Conservation (phyloP, 2,888 invertebrate species). For the Diaprepes abbreviatus region DNA sequence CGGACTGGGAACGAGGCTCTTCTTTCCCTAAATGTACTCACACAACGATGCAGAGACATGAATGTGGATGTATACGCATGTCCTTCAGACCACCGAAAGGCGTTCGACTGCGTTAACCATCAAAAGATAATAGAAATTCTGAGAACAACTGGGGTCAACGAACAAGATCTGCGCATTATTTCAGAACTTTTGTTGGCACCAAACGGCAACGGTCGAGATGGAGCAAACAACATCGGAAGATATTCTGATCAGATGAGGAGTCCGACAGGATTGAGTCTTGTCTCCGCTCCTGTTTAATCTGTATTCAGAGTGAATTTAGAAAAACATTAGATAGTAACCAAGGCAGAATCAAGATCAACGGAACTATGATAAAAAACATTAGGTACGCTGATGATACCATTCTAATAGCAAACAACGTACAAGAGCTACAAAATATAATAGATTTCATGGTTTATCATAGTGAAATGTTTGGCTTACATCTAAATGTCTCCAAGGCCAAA, state of each 20-base stretch:
- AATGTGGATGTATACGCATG: background rate
- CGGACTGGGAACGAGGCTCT: slow-evolving; percentile 7
- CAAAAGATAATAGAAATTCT: background rate
- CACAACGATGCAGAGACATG: slow-evolving; percentile 15
- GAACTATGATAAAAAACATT: background rate
- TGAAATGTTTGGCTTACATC: too few species aligned
- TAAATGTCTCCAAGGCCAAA: too few species aligned
- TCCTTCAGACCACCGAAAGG: slow-evolving; percentile 9
- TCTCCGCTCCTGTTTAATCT: slow-evolving; percentile 7
- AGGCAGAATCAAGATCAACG: slow-evolving; percentile 4
- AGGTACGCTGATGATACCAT: background rate
- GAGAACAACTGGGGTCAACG: background rate
- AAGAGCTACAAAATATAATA: too few species aligned
- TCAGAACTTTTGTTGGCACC: slow-evolving; percentile 22
- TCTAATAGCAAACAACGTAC: too few species aligned
- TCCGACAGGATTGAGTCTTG: too few species aligned
- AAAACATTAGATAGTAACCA: background rate
- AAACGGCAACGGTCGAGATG: slow-evolving; percentile 9
- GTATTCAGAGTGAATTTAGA: slow-evolving; percentile 9
- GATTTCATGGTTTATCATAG: too few species aligned
- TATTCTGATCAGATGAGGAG: too few species aligned
- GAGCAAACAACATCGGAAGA: too few species aligned
- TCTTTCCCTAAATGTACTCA: background rate
- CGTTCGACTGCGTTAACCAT: slow-evolving; percentile 10
- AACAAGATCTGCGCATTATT: slow-evolving; percentile 1